Base-by-base conservation (phyloP, 1,140 invertebrate genomes). In the Protaetia brevitarsis region DNA sequence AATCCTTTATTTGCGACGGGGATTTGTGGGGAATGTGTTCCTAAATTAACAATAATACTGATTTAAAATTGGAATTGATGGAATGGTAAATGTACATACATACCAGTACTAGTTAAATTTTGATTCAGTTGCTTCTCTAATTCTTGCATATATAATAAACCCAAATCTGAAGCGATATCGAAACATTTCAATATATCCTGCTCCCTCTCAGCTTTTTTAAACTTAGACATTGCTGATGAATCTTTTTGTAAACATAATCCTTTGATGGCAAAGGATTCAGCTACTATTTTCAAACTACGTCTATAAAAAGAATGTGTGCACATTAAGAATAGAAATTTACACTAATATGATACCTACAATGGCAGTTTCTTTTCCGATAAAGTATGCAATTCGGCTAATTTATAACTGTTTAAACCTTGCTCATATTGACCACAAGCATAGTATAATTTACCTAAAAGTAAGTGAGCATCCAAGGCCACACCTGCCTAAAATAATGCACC, bases 191-290 rank as follows among this genome's bases (percentile, higher is more conserved):
- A 86, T 80, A 95, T 89, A 75, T 94, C 89, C 16, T 92, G 85
- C 70, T 95, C 90, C 79, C 88, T 88, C 78, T 97, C 94, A 0
- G 88, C 87, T 74, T 90, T 88, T 79, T 93, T 94, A 74, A 86
- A 93, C 73, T 92, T 92, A 68, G 89, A 91, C 31, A 88, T 87
- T 85, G 71, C 85, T 82, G 21, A 86, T 83, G 1, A 84, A 66
- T 85, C 85, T 79, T 93, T 93, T 79, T 96, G 93, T 59, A 96
- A 78, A 76, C 93, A 94, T 13, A 95, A 79, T 7, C 92, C 95
- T 85, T 96, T 96, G 16, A 97, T 91, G 7, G 95, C 94, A 85
- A 93, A 96, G 3, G 94, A 95, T 82, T 98, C 96, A 0, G 95
- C 95, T 63, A 97, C 86, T 69, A 98, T 94, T 71, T 91, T 88